Evolutionary conservation across 2,888 invertebrate genomes (phyloP).

Genomic region (Tinea trinotella): DNA sequence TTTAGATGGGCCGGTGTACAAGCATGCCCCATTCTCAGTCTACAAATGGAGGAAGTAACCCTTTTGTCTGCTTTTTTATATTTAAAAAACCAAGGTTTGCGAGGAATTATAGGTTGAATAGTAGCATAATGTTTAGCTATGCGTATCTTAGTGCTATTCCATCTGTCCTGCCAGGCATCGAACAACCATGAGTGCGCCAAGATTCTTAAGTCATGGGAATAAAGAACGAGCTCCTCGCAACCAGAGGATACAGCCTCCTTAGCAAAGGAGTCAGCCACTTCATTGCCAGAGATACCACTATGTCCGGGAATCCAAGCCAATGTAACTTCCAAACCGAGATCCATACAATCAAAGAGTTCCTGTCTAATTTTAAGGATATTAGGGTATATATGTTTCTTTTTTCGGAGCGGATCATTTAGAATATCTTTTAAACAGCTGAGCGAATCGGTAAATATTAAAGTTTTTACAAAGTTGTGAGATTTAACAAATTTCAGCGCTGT

Average conservation of each 20-base stretch:
- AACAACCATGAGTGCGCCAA: too few species aligned
- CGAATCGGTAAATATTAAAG: neutral
- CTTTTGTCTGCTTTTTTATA: too few species aligned
- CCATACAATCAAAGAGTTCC: neutral
- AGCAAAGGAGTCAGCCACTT: neutral
- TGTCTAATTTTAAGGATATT: neutral
- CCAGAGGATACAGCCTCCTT: neutral
- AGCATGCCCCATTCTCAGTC: too few species aligned
- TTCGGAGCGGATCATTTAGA: neutral
- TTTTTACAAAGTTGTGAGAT: neutral
- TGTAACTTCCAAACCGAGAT: neutral
- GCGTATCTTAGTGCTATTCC: too few species aligned
- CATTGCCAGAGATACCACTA: neutral
- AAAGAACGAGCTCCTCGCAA: too few species aligned
- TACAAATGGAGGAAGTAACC: too few species aligned
- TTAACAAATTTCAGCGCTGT: neutral
- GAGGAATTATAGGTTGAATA: too few species aligned
- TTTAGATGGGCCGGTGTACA: too few species aligned
- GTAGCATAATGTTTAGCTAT: too few species aligned
- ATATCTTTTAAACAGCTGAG: neutral
- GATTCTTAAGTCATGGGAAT: too few species aligned
- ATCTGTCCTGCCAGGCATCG: too few species aligned
- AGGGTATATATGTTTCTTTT: neutral
- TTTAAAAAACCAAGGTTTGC: too few species aligned
- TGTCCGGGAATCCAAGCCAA: neutral